phyloP scores from a whole-genome alignment of 2,888 invertebrate species.

The Macrostomum cliftonense region DNA sequence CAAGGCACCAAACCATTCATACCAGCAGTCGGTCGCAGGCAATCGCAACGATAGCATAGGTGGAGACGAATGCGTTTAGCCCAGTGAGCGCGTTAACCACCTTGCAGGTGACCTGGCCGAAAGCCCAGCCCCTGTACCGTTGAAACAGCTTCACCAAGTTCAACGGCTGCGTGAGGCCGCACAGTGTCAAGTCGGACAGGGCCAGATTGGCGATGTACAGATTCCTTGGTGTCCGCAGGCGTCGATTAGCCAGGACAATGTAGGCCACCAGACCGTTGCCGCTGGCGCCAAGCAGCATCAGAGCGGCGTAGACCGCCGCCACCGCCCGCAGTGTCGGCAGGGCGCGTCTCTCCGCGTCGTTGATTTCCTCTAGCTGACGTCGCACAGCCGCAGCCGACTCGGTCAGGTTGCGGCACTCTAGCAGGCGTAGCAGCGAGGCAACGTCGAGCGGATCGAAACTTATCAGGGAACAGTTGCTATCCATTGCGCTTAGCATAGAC shows the following conservation, averaged over 20 bases:
- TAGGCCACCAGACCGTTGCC: conserved; percentile 67
- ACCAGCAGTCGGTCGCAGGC: conserved; percentile 36
- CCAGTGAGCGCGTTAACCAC: conserved; percentile 67
- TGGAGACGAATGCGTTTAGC: conserved; percentile 74
- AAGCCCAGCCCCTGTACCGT: conserved; percentile 52
- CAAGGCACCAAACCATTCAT: no score
- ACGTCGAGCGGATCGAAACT: no score
- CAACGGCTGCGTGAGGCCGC: conserved; percentile 70
- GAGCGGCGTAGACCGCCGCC: conserved; percentile 19
- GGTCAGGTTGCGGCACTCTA: no score
- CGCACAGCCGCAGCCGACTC: no score
- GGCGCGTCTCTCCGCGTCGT: no score
- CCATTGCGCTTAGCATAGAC: no score
- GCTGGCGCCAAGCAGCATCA: conserved; percentile 62
- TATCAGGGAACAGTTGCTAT: no score
- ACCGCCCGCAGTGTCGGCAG: conserved; percentile 8
- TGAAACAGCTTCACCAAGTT: conserved; percentile 64
- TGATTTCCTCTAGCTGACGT: no score
- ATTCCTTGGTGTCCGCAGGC: conserved; percentile 69
- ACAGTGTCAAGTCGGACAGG: conserved; percentile 56
- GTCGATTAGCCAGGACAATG: conserved; percentile 62
- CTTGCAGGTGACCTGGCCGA: conserved; percentile 64
- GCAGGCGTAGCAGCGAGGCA: no score
- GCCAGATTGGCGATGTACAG: conserved; percentile 78
- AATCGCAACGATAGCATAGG: conserved; percentile 76